These are phyloP conservation scores for Notothenia rossii DNA, from an alignment of 2,113 vertebrate species.

Conservation along the genomic window DNA sequence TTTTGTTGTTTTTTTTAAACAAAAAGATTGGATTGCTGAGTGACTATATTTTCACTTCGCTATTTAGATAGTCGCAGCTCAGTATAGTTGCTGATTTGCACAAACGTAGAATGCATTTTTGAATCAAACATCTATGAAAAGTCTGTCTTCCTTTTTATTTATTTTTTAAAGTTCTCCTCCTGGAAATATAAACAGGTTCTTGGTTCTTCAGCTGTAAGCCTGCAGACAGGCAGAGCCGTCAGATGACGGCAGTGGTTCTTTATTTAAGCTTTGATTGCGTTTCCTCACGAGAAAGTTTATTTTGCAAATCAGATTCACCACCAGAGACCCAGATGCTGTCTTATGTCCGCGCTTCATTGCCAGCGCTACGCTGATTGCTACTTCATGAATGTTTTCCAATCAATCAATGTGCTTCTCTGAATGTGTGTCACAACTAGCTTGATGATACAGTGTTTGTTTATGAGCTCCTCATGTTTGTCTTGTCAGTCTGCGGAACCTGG, in stretches of 20 bases:
- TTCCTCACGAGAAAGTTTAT: constrained; percentile 13
- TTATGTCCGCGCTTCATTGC: background rate
- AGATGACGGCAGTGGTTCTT: background rate
- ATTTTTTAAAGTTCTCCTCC: no score
- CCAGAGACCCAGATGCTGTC: background rate
- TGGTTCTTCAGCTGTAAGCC: background rate
- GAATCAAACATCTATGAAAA: no score
- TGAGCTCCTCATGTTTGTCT: background rate
- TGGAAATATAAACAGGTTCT: background rate
- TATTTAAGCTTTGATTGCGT: constrained; percentile 22
- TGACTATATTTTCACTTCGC: no score
- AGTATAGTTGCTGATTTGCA: no score
- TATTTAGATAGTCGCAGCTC: no score
- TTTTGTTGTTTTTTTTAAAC: no score
- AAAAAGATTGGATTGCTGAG: no score
- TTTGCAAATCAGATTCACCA: constrained; percentile 15
- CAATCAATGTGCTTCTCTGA: background rate
- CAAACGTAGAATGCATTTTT: no score
- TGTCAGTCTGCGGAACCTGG: constrained; percentile 17
- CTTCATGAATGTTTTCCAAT: constrained; percentile 14
- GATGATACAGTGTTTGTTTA: background rate
- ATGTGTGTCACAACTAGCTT: constrained; percentile 14
- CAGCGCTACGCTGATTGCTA: background rate
- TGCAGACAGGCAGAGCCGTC: background rate
- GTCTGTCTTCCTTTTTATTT: no score